Percentiles rank a stretch among this genome's conserved stretches.
phyloP scores from a whole-genome alignment of 2,113 vertebrate genomes.

The Oryctolagus cuniculus region mOryCun1.1 NC_091439.1:74920001-74920500 shows the following conservation, averaged over 20 bases:
- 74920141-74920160: not conserved
- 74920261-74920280: not conserved
- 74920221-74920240: not conserved
- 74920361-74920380: slow-evolving; percentile 30
- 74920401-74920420: not conserved
- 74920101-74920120: not conserved
- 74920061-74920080: not conserved
- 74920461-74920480: not conserved
- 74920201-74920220: not conserved
- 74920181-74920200: not conserved
- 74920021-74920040: not conserved
- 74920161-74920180: not conserved
- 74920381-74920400: not conserved
- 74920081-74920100: slow-evolving; percentile 1
- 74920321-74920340: not conserved
- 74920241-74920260: not conserved
- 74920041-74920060: not conserved
- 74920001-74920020: not conserved
- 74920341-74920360: not conserved
- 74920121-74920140: not conserved
- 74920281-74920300: not conserved
- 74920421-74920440: not conserved
- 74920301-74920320: not conserved
- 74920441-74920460: not conserved
- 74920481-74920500: not conserved